Conservation (phyloP, 2,888 invertebrate species). For the Diplazon laetatorius region DNA sequence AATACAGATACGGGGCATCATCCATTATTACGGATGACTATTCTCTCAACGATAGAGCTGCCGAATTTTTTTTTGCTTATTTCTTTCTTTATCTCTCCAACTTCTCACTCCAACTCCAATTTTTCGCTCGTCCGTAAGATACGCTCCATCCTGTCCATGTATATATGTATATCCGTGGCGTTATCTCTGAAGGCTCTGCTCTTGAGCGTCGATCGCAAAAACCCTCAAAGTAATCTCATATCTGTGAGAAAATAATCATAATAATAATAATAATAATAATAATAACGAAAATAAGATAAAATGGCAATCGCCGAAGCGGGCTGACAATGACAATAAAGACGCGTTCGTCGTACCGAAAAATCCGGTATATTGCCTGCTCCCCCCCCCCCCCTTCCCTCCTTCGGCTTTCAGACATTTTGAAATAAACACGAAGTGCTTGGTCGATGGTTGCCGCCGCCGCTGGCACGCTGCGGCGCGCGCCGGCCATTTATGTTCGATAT, state of each 20-base stretch:
- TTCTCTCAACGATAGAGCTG: not conserved
- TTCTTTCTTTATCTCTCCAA: not conserved
- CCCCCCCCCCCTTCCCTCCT: no score
- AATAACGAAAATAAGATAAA: no score
- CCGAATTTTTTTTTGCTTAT: constrained; percentile 7
- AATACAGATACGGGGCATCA: constrained; percentile 4
- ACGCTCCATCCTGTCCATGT: not conserved
- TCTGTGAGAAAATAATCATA: no score
- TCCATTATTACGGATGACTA: constrained; percentile 7
- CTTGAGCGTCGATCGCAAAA: not conserved
- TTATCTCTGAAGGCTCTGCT: constrained; percentile 1
- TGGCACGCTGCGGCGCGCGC: constrained; percentile 68
- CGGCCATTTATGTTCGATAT: constrained; percentile 77
- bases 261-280: no score
- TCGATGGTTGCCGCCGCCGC: constrained; percentile 65
- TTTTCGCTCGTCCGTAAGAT: not conserved
- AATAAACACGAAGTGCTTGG: constrained; percentile 57
- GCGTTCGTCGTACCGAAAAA: no score
- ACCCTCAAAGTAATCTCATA: no score
- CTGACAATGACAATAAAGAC: no score
- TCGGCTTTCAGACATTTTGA: constrained; percentile 67
- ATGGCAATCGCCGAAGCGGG: no score
- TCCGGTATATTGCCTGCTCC: no score
- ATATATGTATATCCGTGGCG: no score
- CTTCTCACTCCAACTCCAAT: not conserved